Percentiles rank a stretch among this genome's conserved stretches.
phyloP scores from a whole-genome alignment of 2,797 vertebrate species.

The Oreochromis mossambicus region DNA sequence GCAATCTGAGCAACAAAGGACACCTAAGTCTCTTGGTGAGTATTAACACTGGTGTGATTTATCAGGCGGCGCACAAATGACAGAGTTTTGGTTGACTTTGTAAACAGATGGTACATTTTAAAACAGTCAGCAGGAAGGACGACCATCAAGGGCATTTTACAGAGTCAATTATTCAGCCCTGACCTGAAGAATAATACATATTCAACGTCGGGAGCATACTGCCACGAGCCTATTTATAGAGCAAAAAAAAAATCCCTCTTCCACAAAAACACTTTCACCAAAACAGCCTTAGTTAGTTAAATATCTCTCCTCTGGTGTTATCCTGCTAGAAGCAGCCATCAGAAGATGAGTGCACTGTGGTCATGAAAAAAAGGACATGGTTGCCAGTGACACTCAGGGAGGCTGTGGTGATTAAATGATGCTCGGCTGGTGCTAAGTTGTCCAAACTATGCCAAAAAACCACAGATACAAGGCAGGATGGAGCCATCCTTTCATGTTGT shows the following conservation, averaged over 20 bases:
- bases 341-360: neutral
- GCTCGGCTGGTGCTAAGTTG: neutral
- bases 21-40: constrained; percentile 19
- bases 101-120: constrained; percentile 71
- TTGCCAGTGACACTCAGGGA: neutral
- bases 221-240: constrained; percentile 27
- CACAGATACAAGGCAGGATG: neutral
- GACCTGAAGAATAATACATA: constrained; percentile 56
- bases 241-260: neutral
- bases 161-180: constrained; percentile 60
- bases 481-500: neutral
- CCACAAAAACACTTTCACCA: neutral
- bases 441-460: neutral
- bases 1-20: constrained; percentile 33
- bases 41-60: constrained; percentile 23
- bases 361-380: neutral
- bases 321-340: neutral
- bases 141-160: constrained; percentile 60
- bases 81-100: constrained; percentile 68
- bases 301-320: neutral
- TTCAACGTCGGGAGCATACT: constrained; percentile 45
- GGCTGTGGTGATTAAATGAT: neutral
- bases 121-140: constrained; percentile 60
- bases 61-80: constrained; percentile 36
- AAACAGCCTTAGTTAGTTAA: neutral